Conservation (phyloP, 2,797 vertebrate species). For the Eulemur albifrons region DNA sequence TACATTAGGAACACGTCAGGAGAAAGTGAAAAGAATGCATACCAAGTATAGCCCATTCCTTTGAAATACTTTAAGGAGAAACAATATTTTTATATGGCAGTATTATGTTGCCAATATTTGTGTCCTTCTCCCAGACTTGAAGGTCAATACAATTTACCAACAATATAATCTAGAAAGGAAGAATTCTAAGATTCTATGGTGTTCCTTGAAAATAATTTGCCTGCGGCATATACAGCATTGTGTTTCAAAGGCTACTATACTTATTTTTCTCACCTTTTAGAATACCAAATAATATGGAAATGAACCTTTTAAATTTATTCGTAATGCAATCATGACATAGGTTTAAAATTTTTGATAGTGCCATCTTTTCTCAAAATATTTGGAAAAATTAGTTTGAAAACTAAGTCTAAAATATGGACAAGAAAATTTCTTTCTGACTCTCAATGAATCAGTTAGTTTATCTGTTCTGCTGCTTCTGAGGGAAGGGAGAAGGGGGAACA, state of each 20-base stretch:
- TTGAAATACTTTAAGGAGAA: background rate
- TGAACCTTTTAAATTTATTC: background rate
- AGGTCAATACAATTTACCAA: background rate
- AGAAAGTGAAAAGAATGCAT: background rate
- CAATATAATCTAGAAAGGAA: background rate
- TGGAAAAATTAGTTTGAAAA: background rate
- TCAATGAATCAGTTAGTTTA: background rate
- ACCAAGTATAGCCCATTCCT: background rate
- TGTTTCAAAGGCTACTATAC: background rate
- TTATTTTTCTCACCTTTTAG: background rate
- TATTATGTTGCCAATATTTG: background rate
- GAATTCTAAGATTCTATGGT: background rate
- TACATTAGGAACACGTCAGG: background rate
- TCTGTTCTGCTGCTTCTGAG: background rate
- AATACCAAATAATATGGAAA: background rate
- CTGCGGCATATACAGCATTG: background rate
- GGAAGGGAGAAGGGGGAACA: too few species aligned
- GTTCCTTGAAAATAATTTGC: background rate
- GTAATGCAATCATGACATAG: background rate
- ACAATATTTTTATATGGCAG: background rate
- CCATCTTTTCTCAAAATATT: background rate
- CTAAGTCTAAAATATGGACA: background rate
- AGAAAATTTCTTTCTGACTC: background rate
- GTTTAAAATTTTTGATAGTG: background rate
- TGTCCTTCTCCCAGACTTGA: background rate